phyloP scores from a whole-genome alignment of 2,797 vertebrate species.

The Acomys russatus region DNA sequence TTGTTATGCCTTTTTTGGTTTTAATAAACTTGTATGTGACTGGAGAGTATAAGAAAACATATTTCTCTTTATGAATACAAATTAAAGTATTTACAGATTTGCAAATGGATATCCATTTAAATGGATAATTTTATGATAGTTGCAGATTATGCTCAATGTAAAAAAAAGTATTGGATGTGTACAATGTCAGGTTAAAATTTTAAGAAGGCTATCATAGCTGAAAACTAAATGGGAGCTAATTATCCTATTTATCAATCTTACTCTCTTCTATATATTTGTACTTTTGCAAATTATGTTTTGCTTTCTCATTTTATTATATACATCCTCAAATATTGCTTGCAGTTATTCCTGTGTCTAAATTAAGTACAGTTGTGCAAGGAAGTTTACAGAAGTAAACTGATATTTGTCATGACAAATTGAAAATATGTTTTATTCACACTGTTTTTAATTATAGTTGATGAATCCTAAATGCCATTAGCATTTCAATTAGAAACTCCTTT shows the following conservation, averaged over 20 bases:
- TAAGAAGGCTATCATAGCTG: neutral
- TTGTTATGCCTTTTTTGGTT: neutral
- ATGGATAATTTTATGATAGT: neutral
- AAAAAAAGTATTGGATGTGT: neutral
- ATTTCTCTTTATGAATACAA: neutral
- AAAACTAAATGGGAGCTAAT: neutral
- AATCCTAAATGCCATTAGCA: neutral
- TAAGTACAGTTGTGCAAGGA: neutral
- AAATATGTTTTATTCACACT: neutral
- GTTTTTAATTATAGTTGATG: conserved; percentile 39
- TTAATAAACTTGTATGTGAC: neutral
- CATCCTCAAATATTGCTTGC: neutral
- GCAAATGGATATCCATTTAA: neutral
- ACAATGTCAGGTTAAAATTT: neutral
- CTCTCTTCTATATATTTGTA: neutral
- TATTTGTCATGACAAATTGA: neutral
- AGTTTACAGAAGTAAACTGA: neutral
- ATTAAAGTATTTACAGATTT: neutral
- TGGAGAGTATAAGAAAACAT: neutral
- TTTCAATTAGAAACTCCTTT: conserved; percentile 19
- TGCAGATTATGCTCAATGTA: neutral
- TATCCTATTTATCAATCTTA: neutral
- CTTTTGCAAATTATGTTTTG: neutral
- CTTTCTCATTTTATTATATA: neutral
- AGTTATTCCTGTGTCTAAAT: neutral